Percentiles rank a stretch among this genome's conserved stretches.
Evolutionary conservation across 2,797 vertebrate genomes (phyloP).

Genomic region (Anas georgica): DNA sequence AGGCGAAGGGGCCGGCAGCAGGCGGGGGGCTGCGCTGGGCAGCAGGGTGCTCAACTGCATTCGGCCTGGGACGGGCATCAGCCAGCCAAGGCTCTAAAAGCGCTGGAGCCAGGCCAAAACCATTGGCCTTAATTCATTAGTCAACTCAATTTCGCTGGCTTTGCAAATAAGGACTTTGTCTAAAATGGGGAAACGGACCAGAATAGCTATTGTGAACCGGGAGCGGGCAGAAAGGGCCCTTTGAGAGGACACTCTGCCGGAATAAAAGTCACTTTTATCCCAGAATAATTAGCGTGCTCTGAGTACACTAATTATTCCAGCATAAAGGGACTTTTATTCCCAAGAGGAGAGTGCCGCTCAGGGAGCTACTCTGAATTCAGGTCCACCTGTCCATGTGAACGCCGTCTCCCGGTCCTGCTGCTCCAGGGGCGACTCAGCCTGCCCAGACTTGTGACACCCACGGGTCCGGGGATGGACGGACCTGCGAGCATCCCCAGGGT

Average conservation of each 20-base stretch:
- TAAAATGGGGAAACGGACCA: constrained; percentile 60
- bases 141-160: constrained; percentile 65
- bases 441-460: too few relatives aligned
- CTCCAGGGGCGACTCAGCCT: too few relatives aligned
- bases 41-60: background rate
- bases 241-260: constrained; percentile 66
- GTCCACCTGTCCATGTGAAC: constrained; percentile 36
- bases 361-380: constrained; percentile 43
- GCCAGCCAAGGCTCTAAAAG: constrained; percentile 42
- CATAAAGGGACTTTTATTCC: constrained; percentile 71
- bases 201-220: constrained; percentile 18
- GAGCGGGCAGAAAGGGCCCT: constrained; percentile 65
- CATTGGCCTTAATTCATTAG: constrained; percentile 65
- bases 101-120: constrained; percentile 40
- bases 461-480: too few relatives aligned
- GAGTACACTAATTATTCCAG: constrained; percentile 56
- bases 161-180: constrained; percentile 69
- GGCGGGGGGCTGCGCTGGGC: background rate
- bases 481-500: background rate
- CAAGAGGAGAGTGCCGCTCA: background rate
- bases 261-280: constrained; percentile 71
- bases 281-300: constrained; percentile 62
- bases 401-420: fast-evolving
- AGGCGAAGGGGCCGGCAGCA: background rate
- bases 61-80: background rate